A percentile compares a stretch with the other conserved stretches of the same genome.
These are phyloP conservation scores for Colinus virginianus DNA, from an alignment of 2,113 vertebrate genomes.

Conservation along the genomic window DNA sequence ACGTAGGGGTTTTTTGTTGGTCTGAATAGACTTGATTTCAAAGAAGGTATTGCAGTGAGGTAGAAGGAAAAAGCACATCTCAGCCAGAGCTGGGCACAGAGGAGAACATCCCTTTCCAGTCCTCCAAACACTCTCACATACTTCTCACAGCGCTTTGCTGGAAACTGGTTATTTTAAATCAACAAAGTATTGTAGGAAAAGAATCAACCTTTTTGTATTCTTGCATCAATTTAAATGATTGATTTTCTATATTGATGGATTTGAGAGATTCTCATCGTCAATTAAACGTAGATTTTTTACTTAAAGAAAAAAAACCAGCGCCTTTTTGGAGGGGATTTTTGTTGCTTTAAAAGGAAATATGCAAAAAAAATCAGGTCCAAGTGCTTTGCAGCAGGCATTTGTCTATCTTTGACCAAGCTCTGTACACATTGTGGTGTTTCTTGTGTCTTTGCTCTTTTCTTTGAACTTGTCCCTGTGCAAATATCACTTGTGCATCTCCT, in stretches of 20 bases:
- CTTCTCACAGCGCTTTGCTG: background rate
- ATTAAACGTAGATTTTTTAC: background rate
- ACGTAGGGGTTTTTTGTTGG: background rate
- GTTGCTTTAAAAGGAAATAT: background rate
- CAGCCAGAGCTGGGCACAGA: background rate
- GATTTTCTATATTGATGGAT: background rate
- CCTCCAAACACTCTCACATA: background rate
- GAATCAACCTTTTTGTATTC: background rate
- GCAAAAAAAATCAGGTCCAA: background rate
- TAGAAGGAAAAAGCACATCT: background rate
- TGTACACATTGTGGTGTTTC: accelerated
- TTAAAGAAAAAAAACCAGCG: no score
- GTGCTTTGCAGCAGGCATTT: background rate
- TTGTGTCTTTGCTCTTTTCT: background rate
- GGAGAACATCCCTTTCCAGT: background rate
- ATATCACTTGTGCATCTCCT: accelerated
- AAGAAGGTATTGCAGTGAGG: background rate
- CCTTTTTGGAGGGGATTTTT: background rate
- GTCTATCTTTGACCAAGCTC: background rate
- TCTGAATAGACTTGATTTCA: background rate
- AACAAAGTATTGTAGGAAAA: background rate
- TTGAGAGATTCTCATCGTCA: background rate
- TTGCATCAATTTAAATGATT: background rate
- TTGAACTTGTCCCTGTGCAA: background rate
- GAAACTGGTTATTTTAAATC: background rate